Conservation (phyloP, 2,113 vertebrate genomes). For the Picathartes gymnocephalus region DNA sequence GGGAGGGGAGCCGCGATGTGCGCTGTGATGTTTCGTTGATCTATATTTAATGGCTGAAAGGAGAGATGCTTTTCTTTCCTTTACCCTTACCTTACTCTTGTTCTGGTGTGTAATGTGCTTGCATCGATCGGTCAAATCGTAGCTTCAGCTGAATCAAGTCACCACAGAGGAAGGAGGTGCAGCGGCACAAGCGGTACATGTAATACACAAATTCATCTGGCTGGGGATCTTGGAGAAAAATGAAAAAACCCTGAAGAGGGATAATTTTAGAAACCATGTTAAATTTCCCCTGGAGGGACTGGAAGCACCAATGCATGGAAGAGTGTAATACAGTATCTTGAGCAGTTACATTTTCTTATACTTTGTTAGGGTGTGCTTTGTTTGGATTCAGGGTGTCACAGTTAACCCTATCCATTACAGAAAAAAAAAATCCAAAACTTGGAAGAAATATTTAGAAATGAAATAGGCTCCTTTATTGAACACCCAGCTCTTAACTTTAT, state of each 20-base stretch:
- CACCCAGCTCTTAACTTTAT: constrained; percentile 36
- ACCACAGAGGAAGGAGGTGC: constrained; percentile 44
- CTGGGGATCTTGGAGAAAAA: not conserved
- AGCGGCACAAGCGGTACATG: constrained; percentile 1
- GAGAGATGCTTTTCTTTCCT: constrained; percentile 45
- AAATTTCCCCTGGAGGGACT: not conserved
- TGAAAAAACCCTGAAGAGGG: not conserved
- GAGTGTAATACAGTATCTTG: not conserved
- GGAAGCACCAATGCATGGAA: accelerated
- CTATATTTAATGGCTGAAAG: constrained; percentile 75
- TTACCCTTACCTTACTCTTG: constrained; percentile 35
- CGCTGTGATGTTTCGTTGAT: constrained; percentile 46
- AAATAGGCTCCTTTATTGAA: not conserved
- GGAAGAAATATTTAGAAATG: not conserved
- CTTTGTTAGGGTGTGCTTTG: constrained; percentile 8
- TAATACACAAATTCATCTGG: not conserved
- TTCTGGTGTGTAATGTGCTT: constrained; percentile 58
- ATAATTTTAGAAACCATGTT: not conserved
- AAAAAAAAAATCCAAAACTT: not conserved
- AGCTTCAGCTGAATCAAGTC: constrained; percentile 56
- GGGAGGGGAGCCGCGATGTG: constrained; percentile 2
- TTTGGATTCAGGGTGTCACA: not conserved
- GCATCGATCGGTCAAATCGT: constrained; percentile 55
- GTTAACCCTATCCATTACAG: not conserved
- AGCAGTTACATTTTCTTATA: not conserved